Evolutionary conservation across 1,140 invertebrate species (phyloP).

Genomic region (Polypedilum pembai): DNA sequence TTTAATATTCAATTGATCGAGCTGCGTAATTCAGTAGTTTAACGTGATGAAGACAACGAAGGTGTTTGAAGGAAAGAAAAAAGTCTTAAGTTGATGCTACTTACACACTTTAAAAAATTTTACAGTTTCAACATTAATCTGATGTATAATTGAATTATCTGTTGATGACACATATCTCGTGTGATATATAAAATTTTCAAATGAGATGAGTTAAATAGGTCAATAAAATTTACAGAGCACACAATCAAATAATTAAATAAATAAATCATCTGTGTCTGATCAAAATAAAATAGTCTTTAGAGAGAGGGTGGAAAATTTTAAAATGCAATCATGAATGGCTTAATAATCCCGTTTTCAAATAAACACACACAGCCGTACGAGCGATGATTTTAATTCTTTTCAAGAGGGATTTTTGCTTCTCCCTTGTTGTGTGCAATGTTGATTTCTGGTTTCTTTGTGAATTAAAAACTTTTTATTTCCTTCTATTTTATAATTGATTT

Average conservation of each 20-base stretch:
- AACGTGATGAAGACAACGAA: neutral
- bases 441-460: conserved; percentile 11
- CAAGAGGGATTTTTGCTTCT: no score
- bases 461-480: neutral
- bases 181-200: conserved; percentile 1
- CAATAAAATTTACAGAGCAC: neutral
- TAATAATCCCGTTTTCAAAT: neutral
- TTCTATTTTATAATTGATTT: conserved; percentile 1
- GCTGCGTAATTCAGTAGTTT: conserved; percentile 11
- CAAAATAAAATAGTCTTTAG: neutral
- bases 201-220: neutral
- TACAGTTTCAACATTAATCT: no score
- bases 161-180: neutral
- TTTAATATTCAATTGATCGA: neutral
- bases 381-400: no score
- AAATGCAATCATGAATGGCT: neutral
- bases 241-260: neutral
- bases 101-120: neutral
- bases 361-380: neutral
- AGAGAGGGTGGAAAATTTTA: neutral
- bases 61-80: no score
- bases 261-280: conserved; percentile 8
- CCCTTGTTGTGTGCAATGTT: neutral
- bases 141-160: neutral
- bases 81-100: neutral